A percentile compares a stretch with the other conserved stretches of the same genome.
These are phyloP conservation scores for Platichthys flesus DNA, from an alignment of 2,113 vertebrate species.

Conservation along the genomic window DNA sequence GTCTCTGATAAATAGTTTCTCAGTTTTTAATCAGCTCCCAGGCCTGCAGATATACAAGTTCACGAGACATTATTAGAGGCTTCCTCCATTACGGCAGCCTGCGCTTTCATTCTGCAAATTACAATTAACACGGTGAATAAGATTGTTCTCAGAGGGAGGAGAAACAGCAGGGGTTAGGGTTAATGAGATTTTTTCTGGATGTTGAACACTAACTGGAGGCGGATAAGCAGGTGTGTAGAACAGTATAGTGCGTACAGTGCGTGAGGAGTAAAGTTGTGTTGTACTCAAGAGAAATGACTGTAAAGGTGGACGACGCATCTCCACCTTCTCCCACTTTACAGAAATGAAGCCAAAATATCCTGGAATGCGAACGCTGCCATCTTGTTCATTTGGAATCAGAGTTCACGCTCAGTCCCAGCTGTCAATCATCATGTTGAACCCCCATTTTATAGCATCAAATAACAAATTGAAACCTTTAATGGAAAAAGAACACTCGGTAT, in stretches of 20 bases:
- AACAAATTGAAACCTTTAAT: too few relatives aligned
- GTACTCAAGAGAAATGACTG: not conserved
- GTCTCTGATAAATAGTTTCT: not conserved
- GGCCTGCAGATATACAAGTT: not conserved
- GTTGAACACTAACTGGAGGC: not conserved
- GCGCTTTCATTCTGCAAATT: not conserved
- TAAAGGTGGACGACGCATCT: too few relatives aligned
- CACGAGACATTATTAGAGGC: not conserved
- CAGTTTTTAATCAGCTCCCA: not conserved
- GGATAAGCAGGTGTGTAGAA: not conserved
- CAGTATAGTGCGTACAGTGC: not conserved
- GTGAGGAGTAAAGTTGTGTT: not conserved
- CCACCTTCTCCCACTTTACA: too few relatives aligned
- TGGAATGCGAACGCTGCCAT: too few relatives aligned
- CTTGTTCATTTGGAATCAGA: too few relatives aligned
- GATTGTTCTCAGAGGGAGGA: not conserved
- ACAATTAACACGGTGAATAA: constrained; percentile 9
- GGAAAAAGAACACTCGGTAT: too few relatives aligned
- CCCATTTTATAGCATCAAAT: too few relatives aligned
- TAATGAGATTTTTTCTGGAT: constrained; percentile 6
- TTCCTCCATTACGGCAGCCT: not conserved
- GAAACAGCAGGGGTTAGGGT: not conserved
- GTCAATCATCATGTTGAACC: too few relatives aligned
- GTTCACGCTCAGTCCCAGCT: too few relatives aligned
- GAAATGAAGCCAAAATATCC: too few relatives aligned